Conservation (phyloP, 2,888 invertebrate genomes). For the Drosophila niveifrons region DNA sequence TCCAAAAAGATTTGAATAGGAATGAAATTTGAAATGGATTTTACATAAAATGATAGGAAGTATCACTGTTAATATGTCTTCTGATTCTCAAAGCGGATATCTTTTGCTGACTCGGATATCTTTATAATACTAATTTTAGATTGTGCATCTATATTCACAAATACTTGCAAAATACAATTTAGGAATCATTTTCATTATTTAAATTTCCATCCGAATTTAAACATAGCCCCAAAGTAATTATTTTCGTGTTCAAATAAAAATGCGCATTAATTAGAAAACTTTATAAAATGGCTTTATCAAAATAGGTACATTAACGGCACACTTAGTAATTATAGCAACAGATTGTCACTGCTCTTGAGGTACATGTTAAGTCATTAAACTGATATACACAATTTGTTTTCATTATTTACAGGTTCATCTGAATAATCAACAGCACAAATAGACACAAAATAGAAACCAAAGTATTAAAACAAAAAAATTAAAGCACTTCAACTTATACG, state of each 20-base stretch:
- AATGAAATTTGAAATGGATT: too few species aligned
- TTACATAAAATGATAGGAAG: too few species aligned
- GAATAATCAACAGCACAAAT: conserved; percentile 7
- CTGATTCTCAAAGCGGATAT: too few species aligned
- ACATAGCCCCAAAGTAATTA: neutral
- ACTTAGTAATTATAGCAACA: neutral
- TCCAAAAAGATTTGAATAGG: too few species aligned
- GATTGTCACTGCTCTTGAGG: conserved; percentile 21
- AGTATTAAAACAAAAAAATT: conserved; percentile 50
- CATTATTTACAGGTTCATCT: conserved; percentile 15
- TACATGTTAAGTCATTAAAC: conserved; percentile 22
- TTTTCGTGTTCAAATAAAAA: neutral
- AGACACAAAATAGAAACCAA: conserved; percentile 45
- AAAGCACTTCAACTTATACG: conserved; percentile 41
- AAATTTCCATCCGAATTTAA: too few species aligned
- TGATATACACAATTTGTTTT: neutral
- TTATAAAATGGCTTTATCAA: conserved; percentile 29
- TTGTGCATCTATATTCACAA: too few species aligned
- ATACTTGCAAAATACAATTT: too few species aligned
- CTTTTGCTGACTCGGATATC: too few species aligned
- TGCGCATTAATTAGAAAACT: conserved; percentile 4
- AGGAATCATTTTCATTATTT: too few species aligned
- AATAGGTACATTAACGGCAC: neutral
- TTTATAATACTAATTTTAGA: too few species aligned
- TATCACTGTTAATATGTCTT: too few species aligned